Percentiles rank a stretch among this genome's conserved stretches.
These are phyloP conservation scores for Zelleria hepariella DNA, from an alignment of 2,888 invertebrate genomes.

Conservation along the genomic window DNA sequence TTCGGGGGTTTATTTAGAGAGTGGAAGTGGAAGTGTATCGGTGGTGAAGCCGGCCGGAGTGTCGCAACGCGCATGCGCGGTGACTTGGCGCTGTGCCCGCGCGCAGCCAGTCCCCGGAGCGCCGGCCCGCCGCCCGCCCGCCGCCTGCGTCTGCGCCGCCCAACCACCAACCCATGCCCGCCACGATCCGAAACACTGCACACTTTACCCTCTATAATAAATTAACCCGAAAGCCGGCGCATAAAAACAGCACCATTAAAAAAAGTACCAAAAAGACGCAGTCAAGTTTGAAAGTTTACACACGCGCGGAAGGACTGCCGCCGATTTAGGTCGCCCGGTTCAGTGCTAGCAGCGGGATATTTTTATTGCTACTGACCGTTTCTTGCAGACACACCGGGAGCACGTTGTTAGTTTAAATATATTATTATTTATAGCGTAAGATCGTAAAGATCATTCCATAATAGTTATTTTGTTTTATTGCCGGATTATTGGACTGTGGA, in stretches of 20 bases:
- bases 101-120: constrained; percentile 48
- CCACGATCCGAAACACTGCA: constrained; percentile 4
- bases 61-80: background rate
- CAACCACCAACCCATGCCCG: constrained; percentile 18
- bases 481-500: background rate
- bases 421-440: constrained; percentile 60
- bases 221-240: background rate
- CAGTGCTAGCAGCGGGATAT: constrained; percentile 65
- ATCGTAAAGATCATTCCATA: constrained; percentile 65
- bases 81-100: constrained; percentile 3
- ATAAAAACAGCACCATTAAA: background rate
- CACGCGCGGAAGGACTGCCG: constrained; percentile 23
- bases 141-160: constrained; percentile 44
- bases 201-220: background rate
- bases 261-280: background rate
- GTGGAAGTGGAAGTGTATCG: background rate
- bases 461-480: constrained; percentile 28
- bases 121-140: constrained; percentile 41
- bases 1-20: background rate
- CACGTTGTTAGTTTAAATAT: constrained; percentile 50
- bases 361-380: constrained; percentile 59
- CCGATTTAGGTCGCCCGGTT: constrained; percentile 69
- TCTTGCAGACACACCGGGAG: constrained; percentile 57
- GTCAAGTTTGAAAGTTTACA: background rate
- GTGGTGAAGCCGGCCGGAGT: background rate